Base-by-base conservation (phyloP, 2,797 vertebrate species). In the Sandelia bainsii region DNA sequence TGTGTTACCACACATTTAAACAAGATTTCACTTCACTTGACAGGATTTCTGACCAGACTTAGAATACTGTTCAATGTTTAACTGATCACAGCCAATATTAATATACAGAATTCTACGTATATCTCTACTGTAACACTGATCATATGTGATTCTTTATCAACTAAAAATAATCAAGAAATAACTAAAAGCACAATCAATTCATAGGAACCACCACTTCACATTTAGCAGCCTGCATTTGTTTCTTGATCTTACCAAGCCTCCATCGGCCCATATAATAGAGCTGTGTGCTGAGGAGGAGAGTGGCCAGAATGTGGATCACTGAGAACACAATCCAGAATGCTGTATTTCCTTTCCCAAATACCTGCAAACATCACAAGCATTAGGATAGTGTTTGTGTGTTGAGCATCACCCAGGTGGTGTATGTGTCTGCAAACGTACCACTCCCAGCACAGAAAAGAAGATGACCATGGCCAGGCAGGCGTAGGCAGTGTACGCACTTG, bases 181-280 rank as follows among this genome's bases (percentile, higher is more conserved):
- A 34, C 32, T 34, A 34, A 32, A 34, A 34, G 8, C 8, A 10
- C 10, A 34, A 9, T 34, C 10, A 34, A 34, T 34, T 34, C 1
- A 34, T n/a, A n/a, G n/a, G n/a, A n/a, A n/a, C n/a, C n/a, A n/a
- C n/a, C n/a, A n/a, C n/a, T n/a, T n/a, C n/a, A n/a, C n/a, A n/a
- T n/a, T n/a, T n/a, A n/a, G n/a, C n/a, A n/a, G n/a, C n/a, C n/a
- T 37, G 39, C 8, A 10, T 4, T 22, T 17, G 39, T 34, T 39
- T 48, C 11, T 13, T 34, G 66, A 32, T 44, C 79, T 75, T 74
- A 91, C 89, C 87, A 13, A 99, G 92, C 85, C 96, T 96, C 98
- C 98, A 99, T 75, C 97, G 95, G 45, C 98, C 98, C 97, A 99
- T 97, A 92, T 99, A 99, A 86, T 99, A 99, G 5, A 99, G 97